These are phyloP conservation scores for Pagrus major DNA, from an alignment of 2,113 vertebrate genomes.

Conservation along the genomic window DNA sequence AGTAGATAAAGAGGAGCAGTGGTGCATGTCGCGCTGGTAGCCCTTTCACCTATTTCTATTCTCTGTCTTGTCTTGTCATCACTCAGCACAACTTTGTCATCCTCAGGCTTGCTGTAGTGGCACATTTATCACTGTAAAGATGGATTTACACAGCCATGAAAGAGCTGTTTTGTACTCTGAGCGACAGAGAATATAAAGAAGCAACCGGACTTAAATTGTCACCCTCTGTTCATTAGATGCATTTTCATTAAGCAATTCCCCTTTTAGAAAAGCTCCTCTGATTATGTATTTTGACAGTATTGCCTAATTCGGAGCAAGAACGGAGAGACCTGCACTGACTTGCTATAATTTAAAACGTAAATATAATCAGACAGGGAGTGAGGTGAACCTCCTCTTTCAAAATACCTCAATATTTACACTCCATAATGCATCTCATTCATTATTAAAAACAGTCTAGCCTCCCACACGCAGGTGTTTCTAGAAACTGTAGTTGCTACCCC, in stretches of 20 bases:
- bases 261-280: slow-evolving; percentile 36
- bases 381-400: slow-evolving; percentile 22
- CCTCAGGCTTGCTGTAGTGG: slow-evolving; percentile 2
- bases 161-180: slow-evolving; percentile 25
- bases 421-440: slow-evolving; percentile 20
- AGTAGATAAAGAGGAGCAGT: slow-evolving; percentile 32
- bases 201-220: slow-evolving; percentile 47
- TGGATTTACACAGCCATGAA: slow-evolving; percentile 46
- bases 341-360: slow-evolving; percentile 48
- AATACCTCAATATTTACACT: slow-evolving; percentile 44
- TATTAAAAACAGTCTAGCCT: slow-evolving; percentile 28
- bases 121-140: slow-evolving; percentile 51
- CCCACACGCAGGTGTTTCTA: slow-evolving; percentile 19
- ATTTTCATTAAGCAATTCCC: slow-evolving; percentile 43
- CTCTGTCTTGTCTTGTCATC: slow-evolving; percentile 45
- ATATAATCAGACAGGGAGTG: slow-evolving; percentile 30
- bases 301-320: slow-evolving; percentile 57
- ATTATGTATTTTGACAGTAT: slow-evolving; percentile 56
- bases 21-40: slow-evolving; percentile 8
- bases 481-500: slow-evolving; percentile 10
- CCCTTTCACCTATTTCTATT: slow-evolving; percentile 36
- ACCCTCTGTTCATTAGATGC: slow-evolving; percentile 10
- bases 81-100: slow-evolving; percentile 39
- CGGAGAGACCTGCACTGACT: slow-evolving; percentile 44
- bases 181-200: slow-evolving; percentile 31